Evolutionary conservation across 2,113 vertebrate species (phyloP), one percentile per base, ranked within the genome.

Genomic region (Myocastor coypus): DNA sequence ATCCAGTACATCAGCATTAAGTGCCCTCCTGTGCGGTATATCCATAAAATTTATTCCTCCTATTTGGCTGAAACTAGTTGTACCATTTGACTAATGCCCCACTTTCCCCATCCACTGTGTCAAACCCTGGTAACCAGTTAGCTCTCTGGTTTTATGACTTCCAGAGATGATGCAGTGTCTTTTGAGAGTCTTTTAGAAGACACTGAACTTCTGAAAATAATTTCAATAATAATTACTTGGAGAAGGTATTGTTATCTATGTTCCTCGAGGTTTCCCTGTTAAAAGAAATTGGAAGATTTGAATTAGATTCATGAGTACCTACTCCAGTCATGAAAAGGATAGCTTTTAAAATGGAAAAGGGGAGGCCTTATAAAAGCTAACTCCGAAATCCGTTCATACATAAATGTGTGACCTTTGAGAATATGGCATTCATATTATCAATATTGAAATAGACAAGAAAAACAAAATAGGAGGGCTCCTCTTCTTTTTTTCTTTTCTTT

Each of bases 161-260:
- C n/a, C 34, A 66, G 32, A 83, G 13, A n/a, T 61, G 37, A 30
- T 37, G 19, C 22, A 52, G 13, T 78, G 55, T 68, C 78, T 63
- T 10, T 90, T 71, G 83, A 90, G 77, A 46, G 7, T 68, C 37
- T 86, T 92, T 95, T 32, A 26, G 75, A 83, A 77, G 91, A 92
- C 96, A 81, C 11, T 71, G 80, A 64, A 40, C 92, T 96, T 68
- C 81, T 90, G 95, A 92, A 66, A 94, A 52, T 69, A 6, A 68
- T 52, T 96, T 96, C 93, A 96, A 46, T 82, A 90, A 95, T 95
- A 97, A 80, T 28, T 78, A 28, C 88, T 12, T 42, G 52, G 88
- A 91, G 57, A 92, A 90, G 94, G 82, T 55, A 0, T 5, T 26
- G 82, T 37, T 80, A 50, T 87, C 94, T 94, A 69, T 97, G 14